A percentile compares a stretch with the other conserved stretches of the same genome.
Evolutionary conservation across 2,113 vertebrate species (phyloP).

Genomic region (Opisthocomus hoazin): DNA sequence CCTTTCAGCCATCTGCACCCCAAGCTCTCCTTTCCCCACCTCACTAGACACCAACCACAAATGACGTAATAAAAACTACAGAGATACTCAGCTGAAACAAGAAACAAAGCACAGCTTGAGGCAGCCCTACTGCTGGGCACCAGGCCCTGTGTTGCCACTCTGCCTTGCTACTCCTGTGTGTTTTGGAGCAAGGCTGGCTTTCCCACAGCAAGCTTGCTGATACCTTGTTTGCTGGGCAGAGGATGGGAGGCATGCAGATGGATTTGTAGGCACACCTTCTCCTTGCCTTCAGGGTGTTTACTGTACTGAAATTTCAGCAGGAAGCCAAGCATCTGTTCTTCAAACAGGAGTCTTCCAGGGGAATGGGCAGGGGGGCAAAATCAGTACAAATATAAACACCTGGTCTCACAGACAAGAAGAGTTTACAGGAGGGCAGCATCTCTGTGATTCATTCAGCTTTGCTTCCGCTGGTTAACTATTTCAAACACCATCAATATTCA

Average conservation of each 20-base stretch:
- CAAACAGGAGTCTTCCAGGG: constrained; percentile 15
- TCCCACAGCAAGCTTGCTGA: background rate
- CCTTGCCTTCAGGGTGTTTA: background rate
- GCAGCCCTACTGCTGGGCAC: background rate
- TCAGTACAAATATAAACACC: constrained; percentile 13
- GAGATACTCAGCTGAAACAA: background rate
- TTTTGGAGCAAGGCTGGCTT: background rate
- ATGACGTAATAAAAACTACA: background rate
- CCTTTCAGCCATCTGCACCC: background rate
- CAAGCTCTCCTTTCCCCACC: background rate
- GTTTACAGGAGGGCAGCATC: background rate
- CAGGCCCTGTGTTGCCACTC: background rate
- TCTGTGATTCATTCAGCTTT: constrained; percentile 23
- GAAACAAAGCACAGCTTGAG: background rate
- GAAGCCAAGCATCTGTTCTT: constrained; percentile 42
- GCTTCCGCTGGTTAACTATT: constrained; percentile 18
- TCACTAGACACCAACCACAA: background rate
- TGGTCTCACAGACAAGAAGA: background rate
- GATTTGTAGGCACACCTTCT: background rate
- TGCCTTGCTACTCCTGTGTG: background rate
- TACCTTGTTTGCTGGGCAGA: background rate
- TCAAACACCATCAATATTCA: constrained; percentile 31
- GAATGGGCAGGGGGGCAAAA: background rate
- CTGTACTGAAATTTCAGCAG: constrained; percentile 2
- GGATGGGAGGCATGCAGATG: background rate